Conservation (phyloP, 2,113 vertebrate genomes). For the Falcunculus frontatus region DNA sequence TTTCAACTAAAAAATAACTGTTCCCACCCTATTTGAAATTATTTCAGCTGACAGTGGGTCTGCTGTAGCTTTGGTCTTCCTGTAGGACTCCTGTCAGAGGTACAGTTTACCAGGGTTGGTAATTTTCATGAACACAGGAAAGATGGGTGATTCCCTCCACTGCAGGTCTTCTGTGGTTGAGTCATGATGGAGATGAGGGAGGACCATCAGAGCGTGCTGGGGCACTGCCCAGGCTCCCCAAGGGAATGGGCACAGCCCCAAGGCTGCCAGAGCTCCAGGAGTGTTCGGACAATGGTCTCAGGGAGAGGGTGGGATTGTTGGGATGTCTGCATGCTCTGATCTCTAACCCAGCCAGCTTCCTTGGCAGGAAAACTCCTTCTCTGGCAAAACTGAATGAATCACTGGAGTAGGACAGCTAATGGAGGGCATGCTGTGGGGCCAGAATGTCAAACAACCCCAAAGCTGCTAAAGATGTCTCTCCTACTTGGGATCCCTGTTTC, state of each 20-base stretch:
- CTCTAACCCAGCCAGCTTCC: neutral
- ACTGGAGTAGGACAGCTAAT: neutral
- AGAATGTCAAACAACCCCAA: neutral
- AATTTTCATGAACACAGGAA: neutral
- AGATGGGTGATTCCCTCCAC: neutral
- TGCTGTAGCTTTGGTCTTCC: neutral
- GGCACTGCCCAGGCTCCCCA: neutral
- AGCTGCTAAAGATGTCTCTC: neutral
- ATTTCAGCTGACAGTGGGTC: neutral
- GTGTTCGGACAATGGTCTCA: neutral
- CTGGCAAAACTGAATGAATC: neutral
- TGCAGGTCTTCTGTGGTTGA: neutral
- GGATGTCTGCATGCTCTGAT: neutral
- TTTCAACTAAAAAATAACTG: neutral
- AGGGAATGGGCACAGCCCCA: neutral
- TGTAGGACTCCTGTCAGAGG: neutral
- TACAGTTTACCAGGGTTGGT: neutral
- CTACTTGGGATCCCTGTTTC: neutral
- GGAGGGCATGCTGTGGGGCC: neutral
- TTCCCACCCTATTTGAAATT: neutral
- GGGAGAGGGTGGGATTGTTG: neutral
- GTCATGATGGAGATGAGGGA: neutral
- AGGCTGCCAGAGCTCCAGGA: neutral
- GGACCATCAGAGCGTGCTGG: neutral
- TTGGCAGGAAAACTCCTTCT: neutral